These are phyloP conservation scores for Chaetophractus vellerosus DNA, from an alignment of 2,797 vertebrate species.

Conservation along the genomic window DNA sequence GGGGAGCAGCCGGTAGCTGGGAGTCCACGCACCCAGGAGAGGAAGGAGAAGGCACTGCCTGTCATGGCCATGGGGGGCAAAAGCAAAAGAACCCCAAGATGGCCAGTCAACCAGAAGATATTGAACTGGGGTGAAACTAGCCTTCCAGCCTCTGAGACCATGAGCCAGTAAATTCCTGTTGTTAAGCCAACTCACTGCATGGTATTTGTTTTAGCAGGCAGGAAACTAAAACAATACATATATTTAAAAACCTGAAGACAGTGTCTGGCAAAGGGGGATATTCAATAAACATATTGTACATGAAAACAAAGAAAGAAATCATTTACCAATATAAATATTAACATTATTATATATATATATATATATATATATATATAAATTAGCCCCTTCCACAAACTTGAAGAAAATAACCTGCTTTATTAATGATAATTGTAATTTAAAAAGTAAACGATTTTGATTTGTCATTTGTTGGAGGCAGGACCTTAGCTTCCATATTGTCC, in stretches of 20 bases:
- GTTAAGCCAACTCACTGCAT: too few relatives aligned
- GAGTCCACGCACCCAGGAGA: too few relatives aligned
- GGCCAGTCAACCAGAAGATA: too few relatives aligned
- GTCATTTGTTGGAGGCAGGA: background rate
- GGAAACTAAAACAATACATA: too few relatives aligned
- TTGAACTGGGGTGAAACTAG: too few relatives aligned
- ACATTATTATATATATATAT: background rate
- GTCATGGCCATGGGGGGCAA: too few relatives aligned
- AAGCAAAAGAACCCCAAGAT: too few relatives aligned
- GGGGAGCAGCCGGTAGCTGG: too few relatives aligned
- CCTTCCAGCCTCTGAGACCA: too few relatives aligned
- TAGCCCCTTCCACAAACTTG: background rate
- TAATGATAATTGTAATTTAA: conserved; percentile 20
- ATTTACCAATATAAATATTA: conserved; percentile 8
- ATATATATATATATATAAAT: background rate
- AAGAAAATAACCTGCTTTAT: conserved; percentile 44
- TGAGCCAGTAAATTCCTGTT: too few relatives aligned
- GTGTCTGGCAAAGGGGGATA: background rate
- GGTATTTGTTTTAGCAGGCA: too few relatives aligned
- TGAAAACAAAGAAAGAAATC: conserved; percentile 38
- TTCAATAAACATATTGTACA: background rate
- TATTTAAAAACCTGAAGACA: background rate
- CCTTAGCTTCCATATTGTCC: background rate
- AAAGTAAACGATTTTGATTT: background rate
- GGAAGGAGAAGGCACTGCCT: too few relatives aligned